Conservation (phyloP, 1,140 invertebrate genomes). For the Camponotus pennsylvanicus region DNA sequence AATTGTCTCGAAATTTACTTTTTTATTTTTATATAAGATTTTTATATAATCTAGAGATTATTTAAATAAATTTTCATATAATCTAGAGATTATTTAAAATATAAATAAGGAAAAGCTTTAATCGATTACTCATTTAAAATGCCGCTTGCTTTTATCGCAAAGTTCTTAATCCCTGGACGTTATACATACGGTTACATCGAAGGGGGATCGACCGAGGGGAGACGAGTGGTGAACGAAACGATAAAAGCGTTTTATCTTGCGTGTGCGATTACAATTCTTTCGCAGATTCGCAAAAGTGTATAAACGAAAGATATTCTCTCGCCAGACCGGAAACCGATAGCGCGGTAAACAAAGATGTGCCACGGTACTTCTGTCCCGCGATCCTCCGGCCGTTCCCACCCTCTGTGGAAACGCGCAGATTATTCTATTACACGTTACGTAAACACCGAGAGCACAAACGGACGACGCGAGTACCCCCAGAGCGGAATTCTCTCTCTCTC, state of each 20-base stretch:
- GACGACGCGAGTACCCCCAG: conserved; percentile 51
- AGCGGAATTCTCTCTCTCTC: neutral
- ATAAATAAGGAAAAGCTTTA: neutral
- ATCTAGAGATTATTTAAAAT: neutral
- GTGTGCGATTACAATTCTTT: conserved; percentile 5
- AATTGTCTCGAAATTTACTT: neutral
- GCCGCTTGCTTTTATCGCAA: neutral
- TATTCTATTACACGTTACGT: conserved; percentile 83
- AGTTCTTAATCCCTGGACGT: neutral
- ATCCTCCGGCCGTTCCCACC: neutral
- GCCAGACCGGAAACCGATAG: neutral
- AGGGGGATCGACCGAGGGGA: neutral
- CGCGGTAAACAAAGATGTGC: conserved; percentile 63
- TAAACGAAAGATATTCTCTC: conserved; percentile 56
- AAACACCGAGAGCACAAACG: conserved; percentile 74
- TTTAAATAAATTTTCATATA: neutral
- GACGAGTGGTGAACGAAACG: too few relatives aligned
- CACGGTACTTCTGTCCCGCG: conserved; percentile 45
- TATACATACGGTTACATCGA: neutral
- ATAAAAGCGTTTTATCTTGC: conserved; percentile 9
- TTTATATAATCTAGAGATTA: too few relatives aligned
- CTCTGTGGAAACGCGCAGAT: conserved; percentile 73
- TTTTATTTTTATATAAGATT: too few relatives aligned
- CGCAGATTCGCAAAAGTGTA: neutral
- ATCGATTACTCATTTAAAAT: neutral